A percentile compares a stretch with the other conserved stretches of the same genome.
These are phyloP conservation scores for Aporophyla nigra DNA, from an alignment of 2,888 invertebrate genomes.

Conservation along the genomic window DNA sequence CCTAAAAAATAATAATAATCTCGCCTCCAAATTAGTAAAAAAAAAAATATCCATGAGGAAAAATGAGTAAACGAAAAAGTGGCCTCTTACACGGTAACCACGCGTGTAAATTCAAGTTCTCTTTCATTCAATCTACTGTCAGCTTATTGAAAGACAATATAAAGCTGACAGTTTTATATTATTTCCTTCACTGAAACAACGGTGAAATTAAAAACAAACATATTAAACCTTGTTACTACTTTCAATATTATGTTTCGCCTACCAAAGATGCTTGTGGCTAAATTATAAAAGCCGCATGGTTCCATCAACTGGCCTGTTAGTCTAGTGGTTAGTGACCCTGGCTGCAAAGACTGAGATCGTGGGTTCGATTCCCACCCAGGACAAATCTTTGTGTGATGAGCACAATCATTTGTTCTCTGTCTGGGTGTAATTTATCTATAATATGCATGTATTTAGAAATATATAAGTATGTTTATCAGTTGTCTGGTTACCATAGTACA, in stretches of 20 bases:
- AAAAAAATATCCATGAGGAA: background rate
- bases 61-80: background rate
- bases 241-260: conserved; percentile 7
- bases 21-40: background rate
- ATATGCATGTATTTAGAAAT: no score
- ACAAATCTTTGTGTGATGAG: no score
- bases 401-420: no score
- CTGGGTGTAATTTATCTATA: no score
- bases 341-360: no score
- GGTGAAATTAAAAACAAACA: conserved; percentile 9
- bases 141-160: conserved; percentile 42
- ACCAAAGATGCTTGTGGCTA: no score
- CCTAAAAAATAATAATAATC: background rate
- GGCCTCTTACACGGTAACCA: background rate
- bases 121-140: conserved; percentile 29
- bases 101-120: conserved; percentile 21
- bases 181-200: conserved; percentile 10
- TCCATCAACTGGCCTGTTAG: no score
- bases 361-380: no score
- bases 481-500: no score
- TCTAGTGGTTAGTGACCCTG: no score
- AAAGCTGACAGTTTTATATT: conserved; percentile 19
- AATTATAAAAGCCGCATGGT: no score
- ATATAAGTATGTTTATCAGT: no score
- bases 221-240: background rate